Conservation (phyloP, 2,113 vertebrate genomes). For the Salvelinus sp. region DNA sequence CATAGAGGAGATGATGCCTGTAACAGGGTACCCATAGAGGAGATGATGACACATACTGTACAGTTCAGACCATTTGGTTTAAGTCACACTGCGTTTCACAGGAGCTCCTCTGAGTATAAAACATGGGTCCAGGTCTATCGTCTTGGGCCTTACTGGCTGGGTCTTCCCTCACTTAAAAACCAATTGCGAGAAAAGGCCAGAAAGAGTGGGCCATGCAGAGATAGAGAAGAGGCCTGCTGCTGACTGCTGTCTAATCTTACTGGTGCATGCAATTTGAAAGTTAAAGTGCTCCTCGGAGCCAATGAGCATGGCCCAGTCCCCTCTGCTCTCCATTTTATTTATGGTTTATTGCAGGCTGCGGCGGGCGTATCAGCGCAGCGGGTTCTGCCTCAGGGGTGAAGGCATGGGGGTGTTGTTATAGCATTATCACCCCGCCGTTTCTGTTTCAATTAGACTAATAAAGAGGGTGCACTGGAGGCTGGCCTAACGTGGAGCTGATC, state of each 20-base stretch:
- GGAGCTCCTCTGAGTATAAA: too few species aligned
- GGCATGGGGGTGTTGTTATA: constrained; percentile 54
- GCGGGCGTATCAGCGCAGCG: constrained; percentile 44
- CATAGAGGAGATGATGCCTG: too few species aligned
- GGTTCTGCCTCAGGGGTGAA: constrained; percentile 16
- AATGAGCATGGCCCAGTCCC: constrained; percentile 27
- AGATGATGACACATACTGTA: too few species aligned
- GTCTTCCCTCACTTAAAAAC: constrained; percentile 35
- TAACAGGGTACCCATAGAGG: too few species aligned
- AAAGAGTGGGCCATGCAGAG: neutral
- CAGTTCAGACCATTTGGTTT: too few species aligned
- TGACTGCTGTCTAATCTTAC: constrained; percentile 52
- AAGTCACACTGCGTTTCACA: too few species aligned
- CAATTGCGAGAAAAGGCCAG: constrained; percentile 52
- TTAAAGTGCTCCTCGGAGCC: constrained; percentile 38
- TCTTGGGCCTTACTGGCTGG: neutral
- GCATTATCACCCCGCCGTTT: constrained; percentile 59
- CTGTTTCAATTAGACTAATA: constrained; percentile 70
- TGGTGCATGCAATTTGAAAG: constrained; percentile 41
- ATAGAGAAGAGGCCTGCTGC: constrained; percentile 38
- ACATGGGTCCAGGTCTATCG: too few species aligned
- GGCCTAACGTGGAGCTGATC: constrained; percentile 35
- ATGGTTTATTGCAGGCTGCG: constrained; percentile 61
- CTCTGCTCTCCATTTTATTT: constrained; percentile 61
- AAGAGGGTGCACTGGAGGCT: constrained; percentile 34